A percentile compares a stretch with the other conserved stretches of the same genome.
Evolutionary conservation across 2,113 vertebrate species (phyloP).

Genomic region (Pampusana beccarii): DNA sequence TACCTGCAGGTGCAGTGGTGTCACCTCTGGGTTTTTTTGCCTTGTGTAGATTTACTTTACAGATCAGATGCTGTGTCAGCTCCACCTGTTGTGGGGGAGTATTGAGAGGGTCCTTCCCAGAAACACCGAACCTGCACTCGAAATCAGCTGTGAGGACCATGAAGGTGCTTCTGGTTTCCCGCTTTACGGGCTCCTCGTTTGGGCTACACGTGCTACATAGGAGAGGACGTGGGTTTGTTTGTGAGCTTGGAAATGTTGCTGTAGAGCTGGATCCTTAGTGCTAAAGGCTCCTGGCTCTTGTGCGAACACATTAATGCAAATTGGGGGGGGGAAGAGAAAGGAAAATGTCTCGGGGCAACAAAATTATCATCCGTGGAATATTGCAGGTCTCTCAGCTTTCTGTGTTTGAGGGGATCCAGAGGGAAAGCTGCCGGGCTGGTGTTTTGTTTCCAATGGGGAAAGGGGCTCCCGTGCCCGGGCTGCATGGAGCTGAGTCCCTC

Average conservation of each 20-base stretch:
- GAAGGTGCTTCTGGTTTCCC: background rate
- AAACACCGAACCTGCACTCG: background rate
- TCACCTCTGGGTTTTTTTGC: background rate
- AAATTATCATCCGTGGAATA: rapidly evolving
- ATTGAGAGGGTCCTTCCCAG: background rate
- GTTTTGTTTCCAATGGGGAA: rapidly evolving
- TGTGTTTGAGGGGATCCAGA: background rate
- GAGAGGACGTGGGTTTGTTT: background rate
- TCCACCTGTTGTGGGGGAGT: background rate
- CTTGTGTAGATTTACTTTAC: background rate
- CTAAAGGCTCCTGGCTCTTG: background rate
- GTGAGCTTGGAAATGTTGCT: background rate
- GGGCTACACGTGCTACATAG: rapidly evolving
- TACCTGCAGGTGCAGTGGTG: rapidly evolving
- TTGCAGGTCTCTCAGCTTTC: background rate
- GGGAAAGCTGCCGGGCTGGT: background rate
- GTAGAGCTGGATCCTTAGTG: background rate
- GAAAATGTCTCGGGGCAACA: background rate
- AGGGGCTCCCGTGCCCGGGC: background rate
- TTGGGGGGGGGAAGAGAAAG: background rate
- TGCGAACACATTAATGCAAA: background rate
- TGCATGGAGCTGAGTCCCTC: background rate
- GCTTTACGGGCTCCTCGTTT: background rate
- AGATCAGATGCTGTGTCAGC: background rate
- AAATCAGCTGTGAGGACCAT: background rate